Base-by-base conservation (phyloP, 2,797 vertebrate species). In the Sandelia bainsii region DNA sequence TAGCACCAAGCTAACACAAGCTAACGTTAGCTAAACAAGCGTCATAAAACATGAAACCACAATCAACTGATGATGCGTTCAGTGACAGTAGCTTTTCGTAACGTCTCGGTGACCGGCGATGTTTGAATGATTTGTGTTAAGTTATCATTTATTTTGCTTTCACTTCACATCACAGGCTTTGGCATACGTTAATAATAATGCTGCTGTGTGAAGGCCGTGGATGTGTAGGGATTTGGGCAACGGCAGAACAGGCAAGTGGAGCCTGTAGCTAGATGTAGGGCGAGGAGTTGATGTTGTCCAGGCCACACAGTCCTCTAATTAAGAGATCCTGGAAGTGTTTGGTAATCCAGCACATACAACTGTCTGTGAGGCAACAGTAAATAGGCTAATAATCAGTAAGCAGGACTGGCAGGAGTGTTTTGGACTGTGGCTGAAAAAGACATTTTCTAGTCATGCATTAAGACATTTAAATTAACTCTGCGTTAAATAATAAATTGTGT, bases 271-370 rank as follows among this genome's bases (percentile, higher is more conserved):
- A 56, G 59, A 77, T 56, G 69, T 60, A 46, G 58, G 39, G 46
- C 49, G 40, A 50, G 27, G 52, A 62, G 53, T 58, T 23, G 8
- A 62, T 61, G 57, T 51, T 74, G 53, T 34, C 40, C 63, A 62
- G 50, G 68, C 68, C 68, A 73, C 50, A 45, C 82, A 89, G 86
- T 88, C 83, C 87, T 78, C 81, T 89, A 91, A 89, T 88, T 80
- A 73, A 85, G 69, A 70, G 51, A 69, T 70, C 40, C 32, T 67
- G 12, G 0, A 39, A 67, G 45, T 59, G 1, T 14, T 19, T 58
- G 60, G 49, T 82, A 69, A 88, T 85, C 79, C 71, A 1, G 65
- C 49, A 73, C 52, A 27, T 70, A 42, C 54, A 13, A 1, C 27
- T 40, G 54, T 62, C 59, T 61, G 23, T 9, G 22, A 22, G 9